These are phyloP conservation scores for Rhagoletis zephyria DNA, from an alignment of 1,140 invertebrate species.

Conservation along the genomic window DNA sequence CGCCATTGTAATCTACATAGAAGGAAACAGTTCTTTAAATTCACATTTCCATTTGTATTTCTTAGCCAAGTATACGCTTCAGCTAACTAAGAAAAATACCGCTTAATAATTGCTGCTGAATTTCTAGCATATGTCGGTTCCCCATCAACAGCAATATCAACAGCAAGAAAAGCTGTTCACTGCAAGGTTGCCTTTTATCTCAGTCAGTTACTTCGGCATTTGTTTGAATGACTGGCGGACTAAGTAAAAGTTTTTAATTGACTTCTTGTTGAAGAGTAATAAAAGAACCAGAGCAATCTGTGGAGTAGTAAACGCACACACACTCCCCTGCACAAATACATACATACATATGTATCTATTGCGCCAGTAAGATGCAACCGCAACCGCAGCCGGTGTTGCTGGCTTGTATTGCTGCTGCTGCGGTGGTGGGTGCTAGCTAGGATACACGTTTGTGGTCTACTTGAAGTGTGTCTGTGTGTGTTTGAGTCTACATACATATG, in stretches of 20 bases:
- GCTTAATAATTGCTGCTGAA: constrained; percentile 27
- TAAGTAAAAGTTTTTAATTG: constrained; percentile 50
- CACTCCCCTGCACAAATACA: not conserved
- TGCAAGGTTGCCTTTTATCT: constrained; percentile 44
- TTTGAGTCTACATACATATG: not conserved
- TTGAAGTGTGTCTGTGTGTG: not conserved
- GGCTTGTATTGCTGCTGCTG: not conserved
- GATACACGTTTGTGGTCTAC: not conserved
- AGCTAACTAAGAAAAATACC: constrained; percentile 47
- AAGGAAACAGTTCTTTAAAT: no score
- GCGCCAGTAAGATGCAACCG: not conserved
- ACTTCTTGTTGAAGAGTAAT: constrained; percentile 48
- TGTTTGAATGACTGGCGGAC: constrained; percentile 43
- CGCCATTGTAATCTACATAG: no score
- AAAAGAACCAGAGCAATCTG: constrained; percentile 14
- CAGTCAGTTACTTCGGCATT: constrained; percentile 30
- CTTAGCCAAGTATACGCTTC: not conserved
- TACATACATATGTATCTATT: not conserved
- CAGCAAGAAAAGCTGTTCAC: not conserved
- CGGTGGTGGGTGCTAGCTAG: not conserved
- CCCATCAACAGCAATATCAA: not conserved
- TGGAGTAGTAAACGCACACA: not conserved
- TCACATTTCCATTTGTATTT: not conserved
- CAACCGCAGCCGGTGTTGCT: constrained; percentile 32
- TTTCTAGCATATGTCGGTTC: constrained; percentile 20